Base-by-base conservation (phyloP, 2,113 vertebrate species). In the Oxyura jamaicensis region DNA sequence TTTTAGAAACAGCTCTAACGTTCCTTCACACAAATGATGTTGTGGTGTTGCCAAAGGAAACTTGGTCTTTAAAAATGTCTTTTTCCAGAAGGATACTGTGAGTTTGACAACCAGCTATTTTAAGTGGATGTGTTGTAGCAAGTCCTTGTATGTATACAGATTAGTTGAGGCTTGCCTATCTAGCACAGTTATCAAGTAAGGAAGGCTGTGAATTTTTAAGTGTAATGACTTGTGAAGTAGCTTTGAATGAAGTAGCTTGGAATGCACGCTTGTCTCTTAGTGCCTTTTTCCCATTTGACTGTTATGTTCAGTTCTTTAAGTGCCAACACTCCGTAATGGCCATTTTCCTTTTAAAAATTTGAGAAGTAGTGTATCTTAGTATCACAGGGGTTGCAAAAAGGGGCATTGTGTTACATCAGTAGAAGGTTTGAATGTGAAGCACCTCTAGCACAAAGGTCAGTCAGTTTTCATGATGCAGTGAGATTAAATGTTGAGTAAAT, bases 71-170 rank as follows among this genome's bases (percentile, higher is more conserved):
- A 41, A 60, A 86, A 67, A 41, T 11, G 7, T 6, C 16, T 16
- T 82, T 77, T 21, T 1, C 23, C 13, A 3, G n/a, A 10, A 50
- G 86, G 21, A 36, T 31, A 14, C n/a, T 6, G 11, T 67, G 17
- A 55, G 7, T 36, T 76, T 67, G 55, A 74, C 31, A 90, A 11
- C 36, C 42, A 1, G 0, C 48, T 76, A 25, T 78, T 88, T 77
- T 35, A 55, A 80, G 60, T 26, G 56, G 42, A 63, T 20, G 67
- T 39, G 31, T 52, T 86, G 39, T 88, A 91, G 52, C 42, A 33
- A 71, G 50, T 36, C 42, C 41, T 17, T 6, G 7, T 10, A 39
- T 39, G 11, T 5, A 11, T 26, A 11, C 0, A 1, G 59, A 8
- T 58, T 41, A 88, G 19, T 17, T 63, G 53, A 66, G 68, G 10